phyloP scores from a whole-genome alignment of 2,797 vertebrate species.

The Neomorphus geoffroyi region DNA sequence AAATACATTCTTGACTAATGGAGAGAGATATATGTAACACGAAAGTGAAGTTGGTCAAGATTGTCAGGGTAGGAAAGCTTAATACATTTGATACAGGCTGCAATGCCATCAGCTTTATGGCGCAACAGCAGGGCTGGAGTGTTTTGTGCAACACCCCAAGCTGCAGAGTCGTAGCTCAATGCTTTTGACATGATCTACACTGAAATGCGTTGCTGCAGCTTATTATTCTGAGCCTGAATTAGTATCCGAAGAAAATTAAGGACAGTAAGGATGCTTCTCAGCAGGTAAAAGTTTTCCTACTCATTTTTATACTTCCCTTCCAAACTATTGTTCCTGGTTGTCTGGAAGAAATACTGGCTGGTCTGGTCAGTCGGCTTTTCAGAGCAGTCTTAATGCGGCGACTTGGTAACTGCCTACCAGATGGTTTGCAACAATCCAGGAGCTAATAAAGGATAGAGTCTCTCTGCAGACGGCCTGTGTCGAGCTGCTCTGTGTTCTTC shows the following conservation, averaged over 20 bases:
- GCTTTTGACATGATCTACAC: background rate
- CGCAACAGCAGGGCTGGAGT: accelerated
- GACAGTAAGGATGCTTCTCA: background rate
- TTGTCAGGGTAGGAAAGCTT: background rate
- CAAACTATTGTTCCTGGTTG: accelerated
- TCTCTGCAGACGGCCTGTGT: background rate
- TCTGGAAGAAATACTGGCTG: background rate
- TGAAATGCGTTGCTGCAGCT: background rate
- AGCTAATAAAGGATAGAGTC: background rate
- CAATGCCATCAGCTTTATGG: background rate
- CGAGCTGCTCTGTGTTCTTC: background rate
- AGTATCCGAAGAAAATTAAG: background rate
- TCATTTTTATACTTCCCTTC: background rate
- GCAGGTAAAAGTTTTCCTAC: background rate
- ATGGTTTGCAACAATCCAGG: background rate
- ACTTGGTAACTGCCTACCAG: background rate
- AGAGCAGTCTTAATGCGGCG: background rate
- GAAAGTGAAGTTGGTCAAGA: background rate
- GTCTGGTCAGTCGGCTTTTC: background rate
- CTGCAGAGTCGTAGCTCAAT: accelerated
- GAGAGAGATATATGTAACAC: accelerated
- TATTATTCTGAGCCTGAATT: background rate
- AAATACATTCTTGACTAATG: background rate
- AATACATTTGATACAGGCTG: background rate
- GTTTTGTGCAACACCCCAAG: background rate